phyloP scores from a whole-genome alignment of 1,140 invertebrate species.

The Diorhabda elongata region DNA sequence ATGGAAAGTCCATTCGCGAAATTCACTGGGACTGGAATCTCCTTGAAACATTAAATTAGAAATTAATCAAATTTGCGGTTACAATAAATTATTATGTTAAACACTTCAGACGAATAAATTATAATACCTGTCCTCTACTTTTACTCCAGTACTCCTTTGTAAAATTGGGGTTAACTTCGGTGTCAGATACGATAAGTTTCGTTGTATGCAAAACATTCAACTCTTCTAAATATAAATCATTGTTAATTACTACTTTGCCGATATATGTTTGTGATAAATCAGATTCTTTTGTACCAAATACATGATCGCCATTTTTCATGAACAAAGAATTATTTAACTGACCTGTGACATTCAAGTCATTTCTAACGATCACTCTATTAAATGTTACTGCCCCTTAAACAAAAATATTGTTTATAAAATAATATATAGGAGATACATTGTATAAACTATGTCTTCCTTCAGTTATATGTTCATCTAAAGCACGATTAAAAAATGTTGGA shows the following conservation, averaged over 20 bases:
- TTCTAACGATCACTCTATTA: slow-evolving; percentile 25
- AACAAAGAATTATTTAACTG: slow-evolving; percentile 23
- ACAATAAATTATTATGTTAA: too few relatives aligned
- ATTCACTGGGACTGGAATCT: slow-evolving; percentile 34
- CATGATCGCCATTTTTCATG: slow-evolving; percentile 22
- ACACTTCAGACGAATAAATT: too few relatives aligned
- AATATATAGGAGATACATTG: background rate
- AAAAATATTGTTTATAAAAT: slow-evolving; percentile 1
- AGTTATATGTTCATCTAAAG: background rate
- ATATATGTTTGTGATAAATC: slow-evolving; percentile 38
- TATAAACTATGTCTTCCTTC: background rate
- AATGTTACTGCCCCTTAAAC: slow-evolving; percentile 34
- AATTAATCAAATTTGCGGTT: too few relatives aligned
- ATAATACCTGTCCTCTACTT: slow-evolving; percentile 31
- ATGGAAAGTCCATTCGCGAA: slow-evolving; percentile 27
- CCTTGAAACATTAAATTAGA: slow-evolving; percentile 16
- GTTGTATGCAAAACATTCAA: slow-evolving; percentile 22
- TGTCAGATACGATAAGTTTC: slow-evolving; percentile 27
- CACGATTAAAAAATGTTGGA: background rate
- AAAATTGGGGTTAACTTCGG: slow-evolving; percentile 28
- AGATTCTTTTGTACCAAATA: slow-evolving; percentile 32
- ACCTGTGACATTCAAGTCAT: slow-evolving; percentile 29
- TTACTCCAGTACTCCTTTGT: slow-evolving; percentile 39
- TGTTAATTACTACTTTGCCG: slow-evolving; percentile 35
- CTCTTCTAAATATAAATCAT: slow-evolving; percentile 33